These are phyloP conservation scores for Drosophila gunungcola DNA, from an alignment of 1,140 invertebrate species.

Conservation along the genomic window DNA sequence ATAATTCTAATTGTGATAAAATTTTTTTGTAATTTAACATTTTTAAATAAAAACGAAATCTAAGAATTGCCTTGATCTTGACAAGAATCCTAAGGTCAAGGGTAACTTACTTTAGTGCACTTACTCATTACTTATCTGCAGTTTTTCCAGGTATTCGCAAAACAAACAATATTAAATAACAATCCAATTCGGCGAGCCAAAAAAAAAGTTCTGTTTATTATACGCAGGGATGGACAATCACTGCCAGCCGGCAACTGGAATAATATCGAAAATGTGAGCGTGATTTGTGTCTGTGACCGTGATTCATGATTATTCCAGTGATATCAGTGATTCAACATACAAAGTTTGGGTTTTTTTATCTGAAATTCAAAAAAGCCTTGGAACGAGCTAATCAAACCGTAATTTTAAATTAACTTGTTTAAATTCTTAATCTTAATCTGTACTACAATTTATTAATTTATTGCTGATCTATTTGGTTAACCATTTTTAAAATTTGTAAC, in stretches of 20 bases:
- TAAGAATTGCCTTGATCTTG: constrained; percentile 1
- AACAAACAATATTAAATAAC: constrained; percentile 3
- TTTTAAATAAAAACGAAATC: constrained; percentile 70
- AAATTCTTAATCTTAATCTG: too few relatives aligned
- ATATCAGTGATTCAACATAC: too few relatives aligned
- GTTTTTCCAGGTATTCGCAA: not conserved
- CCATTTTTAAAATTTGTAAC: too few relatives aligned
- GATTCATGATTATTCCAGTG: too few relatives aligned
- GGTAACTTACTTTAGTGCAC: constrained; percentile 5
- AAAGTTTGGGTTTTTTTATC: too few relatives aligned
- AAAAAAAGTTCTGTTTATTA: constrained; percentile 16
- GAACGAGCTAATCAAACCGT: too few relatives aligned
- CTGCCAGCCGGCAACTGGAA: not conserved
- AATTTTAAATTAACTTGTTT: too few relatives aligned
- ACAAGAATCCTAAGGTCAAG: not conserved
- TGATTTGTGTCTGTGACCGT: not conserved
- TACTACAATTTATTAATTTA: too few relatives aligned
- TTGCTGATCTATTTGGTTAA: too few relatives aligned
- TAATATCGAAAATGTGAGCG: not conserved
- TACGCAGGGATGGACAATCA: constrained; percentile 1
- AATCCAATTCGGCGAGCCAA: not conserved
- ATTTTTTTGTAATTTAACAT: constrained; percentile 82
- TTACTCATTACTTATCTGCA: constrained; percentile 2
- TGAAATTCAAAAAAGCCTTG: too few relatives aligned
- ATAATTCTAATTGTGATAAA: constrained; percentile 83